phyloP scores from a whole-genome alignment of 1,140 invertebrate species.

The Rhysida immarginata region DNA sequence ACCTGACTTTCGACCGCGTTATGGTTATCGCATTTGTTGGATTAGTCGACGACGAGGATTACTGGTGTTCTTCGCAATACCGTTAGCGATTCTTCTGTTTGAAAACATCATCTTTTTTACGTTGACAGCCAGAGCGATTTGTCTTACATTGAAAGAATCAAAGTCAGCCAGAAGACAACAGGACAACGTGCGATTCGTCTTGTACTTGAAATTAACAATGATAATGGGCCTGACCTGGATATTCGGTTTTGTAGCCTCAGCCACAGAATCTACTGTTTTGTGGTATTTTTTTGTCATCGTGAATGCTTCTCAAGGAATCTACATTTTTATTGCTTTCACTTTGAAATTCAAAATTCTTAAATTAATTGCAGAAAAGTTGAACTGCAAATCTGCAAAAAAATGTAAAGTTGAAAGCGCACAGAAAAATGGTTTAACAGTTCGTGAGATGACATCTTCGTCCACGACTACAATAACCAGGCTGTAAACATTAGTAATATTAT shows the following conservation, averaged over 20 bases:
- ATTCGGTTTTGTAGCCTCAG: conserved; percentile 31
- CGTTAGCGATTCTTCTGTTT: conserved; percentile 26
- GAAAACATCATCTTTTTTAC: conserved; percentile 29
- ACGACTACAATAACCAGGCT: no score
- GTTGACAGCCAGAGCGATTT: conserved; percentile 22
- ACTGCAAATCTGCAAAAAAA: no score
- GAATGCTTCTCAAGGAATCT: conserved; percentile 28
- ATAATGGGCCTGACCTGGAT: conserved; percentile 38
- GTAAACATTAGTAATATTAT: no score
- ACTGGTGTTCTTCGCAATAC: conserved; percentile 29
- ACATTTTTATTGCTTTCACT: no score
- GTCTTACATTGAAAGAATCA: conserved; percentile 10
- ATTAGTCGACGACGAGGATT: conserved; percentile 23
- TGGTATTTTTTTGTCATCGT: conserved; percentile 32
- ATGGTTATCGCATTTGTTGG: conserved; percentile 25
- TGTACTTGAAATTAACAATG: conserved; percentile 34
- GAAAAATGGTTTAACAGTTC: no score
- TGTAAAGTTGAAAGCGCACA: no score
- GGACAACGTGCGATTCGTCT: conserved; percentile 21
- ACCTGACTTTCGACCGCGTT: conserved; percentile 19
- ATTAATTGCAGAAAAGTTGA: no score
- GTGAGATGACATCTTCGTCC: no score
- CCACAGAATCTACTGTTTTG: conserved; percentile 28
- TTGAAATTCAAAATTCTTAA: no score
- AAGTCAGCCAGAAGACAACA: neutral